phyloP scores from a whole-genome alignment of 2,888 invertebrate genomes.

The Euphydryas editha region DNA sequence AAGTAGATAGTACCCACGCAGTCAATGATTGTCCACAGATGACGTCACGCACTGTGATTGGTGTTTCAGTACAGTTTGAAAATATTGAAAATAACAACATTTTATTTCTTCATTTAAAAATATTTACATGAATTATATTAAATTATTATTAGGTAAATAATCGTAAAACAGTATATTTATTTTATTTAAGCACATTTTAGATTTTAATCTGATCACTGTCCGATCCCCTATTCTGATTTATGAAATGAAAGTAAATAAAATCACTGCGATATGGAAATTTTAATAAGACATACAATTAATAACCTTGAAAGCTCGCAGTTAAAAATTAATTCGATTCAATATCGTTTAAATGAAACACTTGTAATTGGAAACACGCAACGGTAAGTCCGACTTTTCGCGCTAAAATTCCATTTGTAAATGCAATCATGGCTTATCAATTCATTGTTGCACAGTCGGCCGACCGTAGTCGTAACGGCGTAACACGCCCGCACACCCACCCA shows the following conservation, averaged over 20 bases:
- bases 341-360: slow-evolving; percentile 37
- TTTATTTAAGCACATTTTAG: no score
- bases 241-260: slow-evolving; percentile 6
- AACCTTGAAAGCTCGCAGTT: slow-evolving; percentile 12
- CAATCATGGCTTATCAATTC: slow-evolving; percentile 53
- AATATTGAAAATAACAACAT: no score
- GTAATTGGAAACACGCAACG: slow-evolving; percentile 36
- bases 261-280: slow-evolving; percentile 9
- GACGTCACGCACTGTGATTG: no score
- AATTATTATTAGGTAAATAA: no score
- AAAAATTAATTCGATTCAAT: slow-evolving; percentile 33
- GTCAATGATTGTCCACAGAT: no score
- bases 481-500: slow-evolving; percentile 41
- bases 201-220: no score
- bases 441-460: slow-evolving; percentile 48
- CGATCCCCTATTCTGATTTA: no score
- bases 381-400: slow-evolving; percentile 36
- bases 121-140: not conserved
- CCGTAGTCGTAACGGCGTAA: slow-evolving; percentile 35
- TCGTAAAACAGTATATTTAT: no score
- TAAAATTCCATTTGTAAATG: slow-evolving; percentile 45
- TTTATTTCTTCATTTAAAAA: not conserved
- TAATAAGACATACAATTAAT: slow-evolving; percentile 20
- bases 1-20: no score
- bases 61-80: no score